Percentiles rank a stretch among this genome's conserved stretches.
Evolutionary conservation across 2,888 invertebrate genomes (phyloP).

Genomic region (Hemistola chrysoprasaria): DNA sequence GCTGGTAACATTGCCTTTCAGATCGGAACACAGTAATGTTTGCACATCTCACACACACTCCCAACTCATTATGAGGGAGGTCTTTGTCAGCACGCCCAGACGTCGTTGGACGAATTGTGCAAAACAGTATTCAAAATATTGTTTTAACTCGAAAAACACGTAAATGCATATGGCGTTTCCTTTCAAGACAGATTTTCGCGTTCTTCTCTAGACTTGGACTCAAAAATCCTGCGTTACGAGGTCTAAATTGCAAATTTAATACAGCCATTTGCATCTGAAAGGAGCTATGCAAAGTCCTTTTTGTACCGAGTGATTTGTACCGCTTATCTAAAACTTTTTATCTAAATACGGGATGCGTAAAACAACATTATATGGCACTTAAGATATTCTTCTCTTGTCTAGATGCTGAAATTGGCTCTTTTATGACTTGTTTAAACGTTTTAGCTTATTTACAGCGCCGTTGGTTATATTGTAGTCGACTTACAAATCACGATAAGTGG

Average conservation of each 20-base stretch:
- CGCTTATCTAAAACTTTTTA: conserved; percentile 67
- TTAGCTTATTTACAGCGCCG: conserved; percentile 18
- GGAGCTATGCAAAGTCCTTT: conserved; percentile 66
- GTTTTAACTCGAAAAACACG: no score
- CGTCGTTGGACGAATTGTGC: no score
- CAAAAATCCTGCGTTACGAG: conserved; percentile 52
- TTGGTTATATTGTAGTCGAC: conserved; percentile 20
- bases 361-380: conserved; percentile 38
- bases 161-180: neutral
- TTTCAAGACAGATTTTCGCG: conserved; percentile 11
- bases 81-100: no score
- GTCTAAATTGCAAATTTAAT: conserved; percentile 80
- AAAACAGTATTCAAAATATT: no score
- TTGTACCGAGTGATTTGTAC: conserved; percentile 74
- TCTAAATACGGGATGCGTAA: conserved; percentile 68
- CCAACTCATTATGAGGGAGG: no score
- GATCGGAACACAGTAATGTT: no score
- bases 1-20: no score
- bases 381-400: conserved; percentile 41
- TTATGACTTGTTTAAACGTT: conserved; percentile 24
- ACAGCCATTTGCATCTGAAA: conserved; percentile 79
- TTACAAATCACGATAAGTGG: conserved; percentile 28
- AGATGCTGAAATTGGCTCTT: conserved; percentile 35
- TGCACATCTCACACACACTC: no score
- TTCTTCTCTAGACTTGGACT: conserved; percentile 37